Conservation (phyloP, 2,888 invertebrate genomes). For the Arge pagana region DNA sequence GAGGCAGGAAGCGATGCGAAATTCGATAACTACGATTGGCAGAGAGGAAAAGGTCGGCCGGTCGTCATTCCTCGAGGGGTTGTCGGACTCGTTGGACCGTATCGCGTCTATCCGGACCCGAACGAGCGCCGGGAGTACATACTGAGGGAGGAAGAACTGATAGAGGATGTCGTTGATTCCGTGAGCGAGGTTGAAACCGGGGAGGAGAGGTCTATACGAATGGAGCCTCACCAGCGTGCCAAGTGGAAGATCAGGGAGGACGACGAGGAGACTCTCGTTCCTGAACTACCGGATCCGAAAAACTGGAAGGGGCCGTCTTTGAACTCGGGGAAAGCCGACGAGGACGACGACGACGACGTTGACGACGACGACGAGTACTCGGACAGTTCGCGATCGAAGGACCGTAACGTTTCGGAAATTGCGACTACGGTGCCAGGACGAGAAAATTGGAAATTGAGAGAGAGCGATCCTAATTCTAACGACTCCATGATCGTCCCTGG, state of each 20-base stretch:
- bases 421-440: conserved; percentile 4
- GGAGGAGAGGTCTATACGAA: not conserved
- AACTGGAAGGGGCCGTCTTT: conserved; percentile 22
- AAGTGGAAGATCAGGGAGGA: conserved; percentile 47
- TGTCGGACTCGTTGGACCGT: conserved; percentile 50
- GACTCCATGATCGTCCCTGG: conserved; percentile 32
- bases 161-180: conserved; percentile 41
- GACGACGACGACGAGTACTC: conserved; percentile 3
- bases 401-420: not conserved
- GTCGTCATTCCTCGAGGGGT: conserved; percentile 42
- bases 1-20: not conserved
- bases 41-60: conserved; percentile 4
- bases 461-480: conserved; percentile 11
- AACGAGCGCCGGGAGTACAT: conserved; percentile 45
- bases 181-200: conserved; percentile 31
- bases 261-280: conserved; percentile 40
- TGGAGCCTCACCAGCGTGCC: conserved; percentile 33
- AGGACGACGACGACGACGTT: not conserved
- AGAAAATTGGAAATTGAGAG: conserved; percentile 23
- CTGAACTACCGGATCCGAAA: conserved; percentile 33
- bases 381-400: conserved; percentile 1
- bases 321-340: conserved; percentile 25
- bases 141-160: conserved; percentile 44
- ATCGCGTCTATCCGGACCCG: conserved; percentile 41
- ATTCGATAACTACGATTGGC: conserved; percentile 6